Base-by-base conservation (phyloP, 2,888 invertebrate genomes). In the Bimastos eiseni region DNA sequence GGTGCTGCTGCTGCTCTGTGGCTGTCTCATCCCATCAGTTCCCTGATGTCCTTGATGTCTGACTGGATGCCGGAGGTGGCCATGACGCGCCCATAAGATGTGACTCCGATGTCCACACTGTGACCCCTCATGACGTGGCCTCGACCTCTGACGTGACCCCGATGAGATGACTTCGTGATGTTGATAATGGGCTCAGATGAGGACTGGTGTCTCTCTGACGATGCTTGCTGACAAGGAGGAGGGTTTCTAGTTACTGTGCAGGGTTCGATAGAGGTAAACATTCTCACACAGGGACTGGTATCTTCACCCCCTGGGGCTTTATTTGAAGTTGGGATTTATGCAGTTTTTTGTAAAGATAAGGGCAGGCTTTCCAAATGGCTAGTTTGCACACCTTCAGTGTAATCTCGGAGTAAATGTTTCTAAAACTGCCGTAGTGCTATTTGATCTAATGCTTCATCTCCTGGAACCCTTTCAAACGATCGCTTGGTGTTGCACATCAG, bases 11-110 rank as follows among this genome's bases (percentile, higher is more conserved):
- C 30, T 70, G 55, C 24, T 44, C 44, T 55, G 70, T n/a, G 17
- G 70, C n/a, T 70, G 70, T 70, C 70, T 70, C 70, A n/a, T 70
- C 70, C 70, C 70, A 70, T 70, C 70, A 70, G 13, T 70, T 70
- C 70, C 70, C 70, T 70, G 70, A 70, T 70, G 70, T 30, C 70
- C 8, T n/a, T 70, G 70, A 70, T n/a, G 70, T 70, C 70, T n/a
- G 70, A n/a, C n/a, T n/a, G 30, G 70, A 70, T n/a, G 70, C 70
- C n/a, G 70, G 70, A 30, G 30, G 70, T 70, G 70, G n/a, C n/a
- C 70, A n/a, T 70, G 70, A 6, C n/a, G 70, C n/a, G 8, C n/a
- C 70, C 30, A 70, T 17, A 11, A 70, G 55, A 55, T 70, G 70
- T 70, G 6, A 70, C 70, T 70, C n/a, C 70, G 70, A 70, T n/a